Evolutionary conservation across 2,888 invertebrate genomes (phyloP), one percentile per base, ranked within the genome.

Genomic region (Ennomos erosarius): DNA sequence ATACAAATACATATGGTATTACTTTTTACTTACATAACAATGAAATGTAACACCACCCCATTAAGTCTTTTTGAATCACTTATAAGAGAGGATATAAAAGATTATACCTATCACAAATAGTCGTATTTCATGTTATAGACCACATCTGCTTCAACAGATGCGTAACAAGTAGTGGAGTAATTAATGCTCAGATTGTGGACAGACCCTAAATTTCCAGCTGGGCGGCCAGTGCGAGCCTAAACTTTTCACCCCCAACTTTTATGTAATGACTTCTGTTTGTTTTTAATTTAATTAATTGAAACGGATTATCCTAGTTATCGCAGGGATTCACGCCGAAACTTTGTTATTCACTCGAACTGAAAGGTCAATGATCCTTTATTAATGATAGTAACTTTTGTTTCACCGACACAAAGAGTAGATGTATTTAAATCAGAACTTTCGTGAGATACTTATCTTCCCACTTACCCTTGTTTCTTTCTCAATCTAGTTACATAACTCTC

Each of bases 241-340:
- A 81, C 75, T 78, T 76, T 70, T 73, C 72, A 74, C 76, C 74
- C 74, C 74, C 69, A 81, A 82, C 81, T 83, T 82, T 79, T 74
- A 77, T 77, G 76, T 84, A 85, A 86, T 81, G 81, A 84, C 83
- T 85, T 86, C 84, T 85, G 85, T 85, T 87, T 87, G 83, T 84
- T 85, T 86, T 87, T 87, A 88, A 88, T 87, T 86, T 82, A 86
- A 88, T 88, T 88, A 88, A 88, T 87, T 85, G 78, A 79, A 79
- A 82, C 78, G 82, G 85, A 86, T 86, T 85, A 84, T 83, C 82
- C 83, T 81, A 81, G 81, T 79, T 82, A 84, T 81, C 77, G 76
- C 79, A 76, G 81, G 83, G 82, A 84, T 87, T 85, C 79, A 78
- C 67, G 72, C 68, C 75, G 74, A 71, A 81, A 84, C 78, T 84